Base-by-base conservation (phyloP, 2,113 vertebrate genomes). In the Strigops habroptila region DNA sequence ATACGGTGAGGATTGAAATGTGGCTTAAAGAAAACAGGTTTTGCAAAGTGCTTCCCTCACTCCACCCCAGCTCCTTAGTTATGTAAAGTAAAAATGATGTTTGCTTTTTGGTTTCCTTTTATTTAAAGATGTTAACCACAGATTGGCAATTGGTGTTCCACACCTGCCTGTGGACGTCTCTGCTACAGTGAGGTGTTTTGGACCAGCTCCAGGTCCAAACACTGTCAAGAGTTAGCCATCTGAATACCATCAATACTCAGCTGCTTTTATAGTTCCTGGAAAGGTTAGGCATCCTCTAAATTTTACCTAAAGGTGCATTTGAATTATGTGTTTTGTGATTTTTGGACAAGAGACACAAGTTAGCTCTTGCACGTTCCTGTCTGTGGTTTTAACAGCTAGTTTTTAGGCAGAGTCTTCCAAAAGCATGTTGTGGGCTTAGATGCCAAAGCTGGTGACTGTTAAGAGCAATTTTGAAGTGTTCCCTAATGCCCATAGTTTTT, bases 41-140 rank as follows among this genome's bases (percentile, higher is more conserved):
- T 92, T 89, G 35, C 2, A 2, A 62, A 95, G 53, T 62, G 51
- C 59, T 93, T 91, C 80, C 23, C 44, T 94, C 24, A 7, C 80
- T 80, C 86, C 62, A 74, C 19, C 78, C 46, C 24, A 86, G 49
- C 37, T 92, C 46, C 59, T 89, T 79, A 59, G 28, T 86, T 95
- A 82, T 63, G 44, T 82, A 9, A 93, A 94, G 57, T 68, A 62
- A 71, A 74, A 76, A 75, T 10, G 7, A 17, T 18, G 23, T 88
- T 93, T 95, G 49, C 52, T 83, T 92, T 94, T 87, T 69, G 52
- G 59, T 92, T 96, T 96, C 74, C 70, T 92, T 95, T 92, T 70
- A 88, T 73, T 93, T 94, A 62, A 87, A 53, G 49, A 69, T 62
- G 41, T 76, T 96, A 93, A 92, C 88, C 91, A 53, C 83, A 76